These are phyloP conservation scores for Chiloscyllium plagiosum DNA, from an alignment of 2,113 vertebrate genomes.

Conservation along the genomic window DNA sequence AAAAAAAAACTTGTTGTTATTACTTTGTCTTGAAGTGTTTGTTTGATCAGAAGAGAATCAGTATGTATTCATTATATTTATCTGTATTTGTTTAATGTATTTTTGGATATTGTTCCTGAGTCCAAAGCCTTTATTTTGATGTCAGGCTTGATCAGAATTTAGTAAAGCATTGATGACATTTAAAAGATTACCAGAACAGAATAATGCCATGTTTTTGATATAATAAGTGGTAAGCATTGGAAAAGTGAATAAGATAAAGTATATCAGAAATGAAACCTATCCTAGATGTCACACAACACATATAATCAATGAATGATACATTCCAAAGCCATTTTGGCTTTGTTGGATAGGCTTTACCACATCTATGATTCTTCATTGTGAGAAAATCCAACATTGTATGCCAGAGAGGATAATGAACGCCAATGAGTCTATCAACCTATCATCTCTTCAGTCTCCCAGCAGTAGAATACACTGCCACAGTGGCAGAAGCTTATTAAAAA, in stretches of 20 bases:
- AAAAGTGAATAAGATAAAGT: background rate
- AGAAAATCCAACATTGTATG: background rate
- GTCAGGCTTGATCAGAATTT: background rate
- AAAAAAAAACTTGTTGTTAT: too few relatives aligned
- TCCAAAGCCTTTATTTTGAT: background rate
- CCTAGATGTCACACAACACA: background rate
- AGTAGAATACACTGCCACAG: background rate
- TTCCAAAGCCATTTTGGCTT: background rate
- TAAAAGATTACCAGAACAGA: background rate
- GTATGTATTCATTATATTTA: background rate
- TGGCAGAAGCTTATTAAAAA: background rate
- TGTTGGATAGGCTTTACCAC: background rate
- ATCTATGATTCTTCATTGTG: background rate
- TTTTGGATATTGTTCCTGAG: background rate
- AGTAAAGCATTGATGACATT: background rate
- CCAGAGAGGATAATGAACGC: background rate
- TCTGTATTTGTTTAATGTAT: background rate
- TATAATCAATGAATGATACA: background rate
- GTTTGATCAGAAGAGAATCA: background rate
- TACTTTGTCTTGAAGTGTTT: background rate
- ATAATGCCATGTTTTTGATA: background rate
- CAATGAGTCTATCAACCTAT: too few relatives aligned
- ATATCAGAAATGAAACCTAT: background rate
- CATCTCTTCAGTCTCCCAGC: background rate
- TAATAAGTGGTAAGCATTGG: background rate